Evolutionary conservation across 1,140 invertebrate genomes (phyloP).

Genomic region (Chlorops oryzae): DNA sequence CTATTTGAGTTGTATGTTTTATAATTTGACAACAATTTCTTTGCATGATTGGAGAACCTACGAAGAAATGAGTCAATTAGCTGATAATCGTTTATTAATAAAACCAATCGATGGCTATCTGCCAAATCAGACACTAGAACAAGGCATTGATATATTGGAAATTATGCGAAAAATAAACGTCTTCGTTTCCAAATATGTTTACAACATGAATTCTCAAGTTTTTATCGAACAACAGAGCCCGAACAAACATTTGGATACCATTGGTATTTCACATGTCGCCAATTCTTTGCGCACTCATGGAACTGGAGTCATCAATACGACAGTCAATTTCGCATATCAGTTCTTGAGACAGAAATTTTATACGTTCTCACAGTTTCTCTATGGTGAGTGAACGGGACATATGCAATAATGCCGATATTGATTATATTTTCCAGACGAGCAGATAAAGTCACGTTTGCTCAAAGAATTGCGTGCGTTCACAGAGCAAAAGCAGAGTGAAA

Average conservation of each 20-base stretch:
- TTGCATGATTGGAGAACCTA: constrained; percentile 97
- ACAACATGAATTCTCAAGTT: constrained; percentile 96
- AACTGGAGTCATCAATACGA: constrained; percentile 95
- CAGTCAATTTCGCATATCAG: constrained; percentile 95
- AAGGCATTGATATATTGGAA: constrained; percentile 95
- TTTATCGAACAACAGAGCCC: constrained; percentile 89
- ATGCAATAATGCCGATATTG: too few relatives aligned
- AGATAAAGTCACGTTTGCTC: constrained; percentile 90
- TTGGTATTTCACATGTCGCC: constrained; percentile 91
- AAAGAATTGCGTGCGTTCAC: constrained; percentile 78
- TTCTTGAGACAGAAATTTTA: constrained; percentile 92
- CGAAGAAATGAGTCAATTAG: constrained; percentile 91
- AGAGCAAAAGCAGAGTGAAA: constrained; percentile 51
- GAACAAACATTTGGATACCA: constrained; percentile 93
- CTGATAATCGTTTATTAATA: constrained; percentile 77
- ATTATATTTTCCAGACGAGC: too few relatives aligned
- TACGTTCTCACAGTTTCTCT: constrained; percentile 95
- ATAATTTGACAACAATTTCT: constrained; percentile 95
- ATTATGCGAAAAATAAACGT: constrained; percentile 96
- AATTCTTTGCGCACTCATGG: constrained; percentile 98
- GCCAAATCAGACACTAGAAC: constrained; percentile 93
- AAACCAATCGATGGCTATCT: constrained; percentile 82
- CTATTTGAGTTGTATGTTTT: constrained; percentile 92
- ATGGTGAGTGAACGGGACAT: too few relatives aligned
- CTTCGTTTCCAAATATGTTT: constrained; percentile 90